Evolutionary conservation across 1,140 invertebrate genomes (phyloP), one percentile per base, ranked within the genome.

Genomic region (Manduca sexta): DNA sequence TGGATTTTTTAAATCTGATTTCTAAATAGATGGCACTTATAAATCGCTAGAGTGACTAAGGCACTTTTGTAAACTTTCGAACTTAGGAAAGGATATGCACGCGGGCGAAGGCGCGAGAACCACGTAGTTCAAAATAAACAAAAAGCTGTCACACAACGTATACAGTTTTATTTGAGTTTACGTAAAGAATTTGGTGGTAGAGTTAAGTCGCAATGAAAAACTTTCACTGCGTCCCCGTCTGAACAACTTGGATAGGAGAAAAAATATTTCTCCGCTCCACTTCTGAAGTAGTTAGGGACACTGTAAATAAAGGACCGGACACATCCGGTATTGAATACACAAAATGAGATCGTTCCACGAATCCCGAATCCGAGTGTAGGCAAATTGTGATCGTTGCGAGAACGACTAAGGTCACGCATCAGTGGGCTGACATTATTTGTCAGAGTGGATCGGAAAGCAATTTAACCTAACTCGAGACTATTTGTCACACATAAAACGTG

Each of bases 401-500:
- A 75, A 68, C 68, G 66, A 54, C 63, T 68, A 64, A 70, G 67
- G 71, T 70, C 64, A 74, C 77, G 71, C 77, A 57, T 79, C 74
- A 74, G 49, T 78, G 63, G 67, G 64, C 68, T 76, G 67, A 69
- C 70, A 77, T 81, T 84, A 84, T 77, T 78, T 76, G 77, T 76
- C 73, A 74, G 65, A 76, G 69, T 74, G 74, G 69, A 84, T 84
- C 72, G 72, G 69, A 81, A 80, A 73, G 75, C 78, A 82, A 82
- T 84, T 80, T 77, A 67, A 65, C 57, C 70, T 81, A 78, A 76
- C 72, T 73, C 64, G 69, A 69, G 68, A 71, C 74, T 79, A 84
- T 84, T 84, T 82, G 77, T 84, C 81, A 84, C 77, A 74, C 70
- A 80, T 74, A 82, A 73, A 81, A 80, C 70, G 71, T 78, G 79